Base-by-base conservation (phyloP, 2,888 invertebrate species). In the Perithous albicinctus region DNA sequence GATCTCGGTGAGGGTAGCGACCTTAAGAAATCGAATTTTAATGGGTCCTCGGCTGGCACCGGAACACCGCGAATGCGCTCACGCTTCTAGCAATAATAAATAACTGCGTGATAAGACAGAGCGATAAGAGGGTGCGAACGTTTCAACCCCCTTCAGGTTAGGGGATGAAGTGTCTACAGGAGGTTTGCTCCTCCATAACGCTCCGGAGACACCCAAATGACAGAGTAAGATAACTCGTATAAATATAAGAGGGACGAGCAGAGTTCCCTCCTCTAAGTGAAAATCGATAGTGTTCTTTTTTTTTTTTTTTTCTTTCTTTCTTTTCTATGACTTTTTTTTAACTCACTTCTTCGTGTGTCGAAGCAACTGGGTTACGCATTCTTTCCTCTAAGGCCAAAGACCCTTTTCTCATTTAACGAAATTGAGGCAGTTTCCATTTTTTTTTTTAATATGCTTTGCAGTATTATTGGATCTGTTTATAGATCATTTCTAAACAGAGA, bases 221-320 rank as follows among this genome's bases (percentile, higher is more conserved):
- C 87, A 86, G 87, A 86, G 86, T 84, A 85, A 87, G 89, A 88
- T 89, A 88, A 88, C 89, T 85, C 84, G 89, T 87, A 89, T 88
- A 88, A 89, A 88, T 88, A 88, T 88, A 87, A 86, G 86, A 85
- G 88, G 82, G 43, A 80, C 83, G 84, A 79, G 75, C 84, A 10
- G 87, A 86, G 86, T 89, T 87, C 85, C 84, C 89, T 86, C 88
- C 51, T 56, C 75, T 75, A 75, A 75, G 75, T 75, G 75, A 75
- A 75, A 75, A 75, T 75, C 75, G 26, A 75, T 75, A 75, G 54
- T 43, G 32, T 56, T 48, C 23, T 63, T 56, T 75, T 66, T 18
- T 35, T 26, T 66, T 43, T 15, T 72, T 63, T 48, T 46, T 56
- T 56, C 2, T 54, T 26, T 26, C n/a, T n/a, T n/a, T n/a, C n/a